These are phyloP conservation scores for Tenebrosternarchus preto DNA, from an alignment of 2,113 vertebrate species.

Conservation along the genomic window DNA sequence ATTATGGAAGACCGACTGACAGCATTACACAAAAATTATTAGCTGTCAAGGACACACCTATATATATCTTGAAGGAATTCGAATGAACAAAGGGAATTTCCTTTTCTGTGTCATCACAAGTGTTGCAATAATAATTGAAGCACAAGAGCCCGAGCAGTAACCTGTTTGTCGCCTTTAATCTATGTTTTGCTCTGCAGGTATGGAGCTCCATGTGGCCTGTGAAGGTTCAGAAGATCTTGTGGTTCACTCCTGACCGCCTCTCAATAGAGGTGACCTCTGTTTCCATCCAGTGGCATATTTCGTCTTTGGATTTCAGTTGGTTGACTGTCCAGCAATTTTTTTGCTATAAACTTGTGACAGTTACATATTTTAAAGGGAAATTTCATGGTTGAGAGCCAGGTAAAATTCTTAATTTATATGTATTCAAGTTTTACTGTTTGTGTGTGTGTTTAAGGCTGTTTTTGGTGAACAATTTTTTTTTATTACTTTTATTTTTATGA, in stretches of 20 bases:
- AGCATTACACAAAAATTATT: too few relatives aligned
- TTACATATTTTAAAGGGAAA: too few relatives aligned
- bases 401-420: background rate
- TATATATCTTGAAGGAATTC: background rate
- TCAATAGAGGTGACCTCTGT: background rate
- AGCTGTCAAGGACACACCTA: background rate
- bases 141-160: background rate
- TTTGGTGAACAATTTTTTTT: conserved; percentile 12
- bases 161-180: background rate
- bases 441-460: background rate
- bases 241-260: background rate
- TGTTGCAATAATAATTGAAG: background rate
- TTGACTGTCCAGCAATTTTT: too few relatives aligned
- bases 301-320: too few relatives aligned
- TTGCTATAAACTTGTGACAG: too few relatives aligned
- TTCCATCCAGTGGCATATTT: too few relatives aligned
- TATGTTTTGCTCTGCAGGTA: conserved; percentile 43
- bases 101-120: background rate
- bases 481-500: background rate
- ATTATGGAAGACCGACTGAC: too few relatives aligned
- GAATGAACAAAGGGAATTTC: too few relatives aligned
- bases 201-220: conserved; percentile 53
- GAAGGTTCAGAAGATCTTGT: background rate
- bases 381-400: too few relatives aligned
- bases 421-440: background rate